phyloP scores from a whole-genome alignment of 2,888 invertebrate genomes.

The Sturmia bella region DNA sequence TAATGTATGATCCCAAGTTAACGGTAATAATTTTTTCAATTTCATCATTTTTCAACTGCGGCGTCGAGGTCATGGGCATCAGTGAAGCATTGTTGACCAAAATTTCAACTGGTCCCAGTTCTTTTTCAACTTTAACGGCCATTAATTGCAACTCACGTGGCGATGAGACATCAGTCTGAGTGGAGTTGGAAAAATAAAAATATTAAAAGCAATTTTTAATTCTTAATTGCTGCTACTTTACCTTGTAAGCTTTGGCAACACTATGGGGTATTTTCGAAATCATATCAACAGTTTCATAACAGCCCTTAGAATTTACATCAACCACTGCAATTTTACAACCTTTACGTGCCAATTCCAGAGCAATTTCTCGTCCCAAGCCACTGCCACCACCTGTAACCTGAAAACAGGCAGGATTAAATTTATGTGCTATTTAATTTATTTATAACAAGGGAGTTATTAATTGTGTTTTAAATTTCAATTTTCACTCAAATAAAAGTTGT shows the following conservation, averaged over 20 bases:
- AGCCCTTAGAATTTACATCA: constrained; percentile 80
- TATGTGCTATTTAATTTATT: constrained; percentile 9
- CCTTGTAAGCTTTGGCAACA: constrained; percentile 80
- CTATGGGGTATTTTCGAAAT: constrained; percentile 78
- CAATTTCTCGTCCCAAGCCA: constrained; percentile 82
- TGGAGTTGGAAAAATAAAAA: constrained; percentile 22
- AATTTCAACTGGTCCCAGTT: constrained; percentile 82
- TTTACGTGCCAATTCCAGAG: constrained; percentile 79
- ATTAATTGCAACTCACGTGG: constrained; percentile 79
- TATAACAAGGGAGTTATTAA: background rate
- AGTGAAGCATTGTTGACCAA: constrained; percentile 82
- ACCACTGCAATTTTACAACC: constrained; percentile 82
- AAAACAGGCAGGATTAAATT: background rate
- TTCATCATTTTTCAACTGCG: constrained; percentile 80
- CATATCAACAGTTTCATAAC: constrained; percentile 79
- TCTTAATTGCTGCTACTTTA: constrained; percentile 59
- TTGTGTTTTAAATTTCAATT: background rate
- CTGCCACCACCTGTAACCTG: constrained; percentile 83
- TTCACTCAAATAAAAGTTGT: constrained; percentile 5
- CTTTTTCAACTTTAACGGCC: constrained; percentile 79
- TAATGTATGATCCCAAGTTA: constrained; percentile 82
- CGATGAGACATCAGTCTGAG: constrained; percentile 80
- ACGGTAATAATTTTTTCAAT: constrained; percentile 81
- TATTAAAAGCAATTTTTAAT: background rate
- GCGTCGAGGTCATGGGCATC: constrained; percentile 80